phyloP scores from a whole-genome alignment of 2,797 vertebrate genomes.

The Sternotherus odoratus region DNA sequence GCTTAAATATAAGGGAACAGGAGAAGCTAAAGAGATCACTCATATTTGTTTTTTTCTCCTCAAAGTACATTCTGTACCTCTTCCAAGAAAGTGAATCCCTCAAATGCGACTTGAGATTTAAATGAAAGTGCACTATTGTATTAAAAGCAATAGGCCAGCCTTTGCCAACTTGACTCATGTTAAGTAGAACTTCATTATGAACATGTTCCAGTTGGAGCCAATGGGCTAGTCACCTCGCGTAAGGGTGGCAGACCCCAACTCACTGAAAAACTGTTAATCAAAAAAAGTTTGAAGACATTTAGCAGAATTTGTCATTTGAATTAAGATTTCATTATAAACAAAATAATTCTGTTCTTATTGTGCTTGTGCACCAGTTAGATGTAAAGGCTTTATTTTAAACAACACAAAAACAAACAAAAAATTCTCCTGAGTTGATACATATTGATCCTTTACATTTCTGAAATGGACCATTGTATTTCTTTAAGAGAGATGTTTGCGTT shows the following conservation, averaged over 20 bases:
- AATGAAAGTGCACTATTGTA: neutral
- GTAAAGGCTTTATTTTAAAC: neutral
- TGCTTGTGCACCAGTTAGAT: neutral
- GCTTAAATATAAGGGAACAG: constrained; percentile 43
- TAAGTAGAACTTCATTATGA: neutral
- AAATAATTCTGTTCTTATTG: neutral
- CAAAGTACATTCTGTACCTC: neutral
- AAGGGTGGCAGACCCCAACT: neutral
- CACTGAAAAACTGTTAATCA: neutral
- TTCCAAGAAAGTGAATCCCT: neutral
- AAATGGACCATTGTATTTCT: neutral
- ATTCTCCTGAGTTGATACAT: neutral
- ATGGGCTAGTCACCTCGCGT: neutral
- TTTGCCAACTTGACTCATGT: neutral
- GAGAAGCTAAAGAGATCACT: constrained; percentile 25
- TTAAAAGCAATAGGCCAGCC: neutral
- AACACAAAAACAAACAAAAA: neutral
- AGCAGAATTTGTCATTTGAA: neutral
- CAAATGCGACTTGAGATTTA: rapidly evolving
- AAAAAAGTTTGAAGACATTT: neutral
- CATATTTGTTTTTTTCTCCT: neutral
- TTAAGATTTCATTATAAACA: neutral
- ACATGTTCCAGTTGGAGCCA: neutral
- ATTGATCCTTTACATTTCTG: neutral
- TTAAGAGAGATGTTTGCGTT: neutral